These are phyloP conservation scores for Ips typographus DNA, from an alignment of 1,140 invertebrate genomes.

Conservation along the genomic window DNA sequence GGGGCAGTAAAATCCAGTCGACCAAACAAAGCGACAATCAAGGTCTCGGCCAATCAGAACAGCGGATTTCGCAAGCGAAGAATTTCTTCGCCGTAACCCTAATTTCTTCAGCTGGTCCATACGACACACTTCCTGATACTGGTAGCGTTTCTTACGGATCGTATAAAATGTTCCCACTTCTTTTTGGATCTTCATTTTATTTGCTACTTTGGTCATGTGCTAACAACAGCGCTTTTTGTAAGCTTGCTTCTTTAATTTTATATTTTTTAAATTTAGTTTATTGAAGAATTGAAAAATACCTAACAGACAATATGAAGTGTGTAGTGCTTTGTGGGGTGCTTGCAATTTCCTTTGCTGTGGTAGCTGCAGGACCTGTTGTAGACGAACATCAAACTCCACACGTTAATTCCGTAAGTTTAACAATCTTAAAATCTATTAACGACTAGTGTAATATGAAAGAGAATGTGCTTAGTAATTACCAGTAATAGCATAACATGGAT, in stretches of 20 bases:
- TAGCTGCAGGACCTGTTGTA: slow-evolving; percentile 47
- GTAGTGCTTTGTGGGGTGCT: slow-evolving; percentile 50
- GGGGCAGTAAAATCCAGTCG: slow-evolving; percentile 35
- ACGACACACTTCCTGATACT: slow-evolving; percentile 48
- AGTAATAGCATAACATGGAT: not conserved
- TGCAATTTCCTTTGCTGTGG: slow-evolving; percentile 37
- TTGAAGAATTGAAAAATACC: not conserved
- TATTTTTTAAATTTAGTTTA: slow-evolving; percentile 12
- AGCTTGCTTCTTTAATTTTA: not conserved
- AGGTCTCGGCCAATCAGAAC: slow-evolving; percentile 26
- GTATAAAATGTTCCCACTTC: slow-evolving; percentile 51
- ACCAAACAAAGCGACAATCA: slow-evolving; percentile 25
- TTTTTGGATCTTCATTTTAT: slow-evolving; percentile 46
- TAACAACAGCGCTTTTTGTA: slow-evolving; percentile 23
- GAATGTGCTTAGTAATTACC: not conserved
- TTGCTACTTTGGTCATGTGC: slow-evolving; percentile 49
- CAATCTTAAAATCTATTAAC: not conserved
- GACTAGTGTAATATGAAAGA: not conserved
- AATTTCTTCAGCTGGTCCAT: slow-evolving; percentile 52
- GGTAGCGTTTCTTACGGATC: slow-evolving; percentile 31
- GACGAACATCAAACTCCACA: slow-evolving; percentile 46
- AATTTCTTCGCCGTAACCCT: slow-evolving; percentile 44
- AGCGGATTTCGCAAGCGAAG: slow-evolving; percentile 8
- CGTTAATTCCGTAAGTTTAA: slow-evolving; percentile 47
- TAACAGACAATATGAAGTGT: slow-evolving; percentile 45